phyloP scores from a whole-genome alignment of 2,888 invertebrate species.

The Eretmocerus hayati region DNA sequence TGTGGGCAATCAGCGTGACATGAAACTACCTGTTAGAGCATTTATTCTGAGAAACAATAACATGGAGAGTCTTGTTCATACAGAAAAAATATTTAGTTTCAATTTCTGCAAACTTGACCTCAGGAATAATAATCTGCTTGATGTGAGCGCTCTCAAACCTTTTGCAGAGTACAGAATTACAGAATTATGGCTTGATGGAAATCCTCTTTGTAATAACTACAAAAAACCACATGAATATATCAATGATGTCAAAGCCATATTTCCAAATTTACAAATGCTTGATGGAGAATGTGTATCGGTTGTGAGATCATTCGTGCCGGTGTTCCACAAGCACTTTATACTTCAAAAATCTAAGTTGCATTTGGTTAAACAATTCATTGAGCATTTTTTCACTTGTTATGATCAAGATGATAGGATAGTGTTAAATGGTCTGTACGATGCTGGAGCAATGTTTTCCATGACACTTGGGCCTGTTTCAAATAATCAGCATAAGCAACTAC shows the following conservation, averaged over 20 bases:
- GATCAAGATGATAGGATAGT: constrained; percentile 40
- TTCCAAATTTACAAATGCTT: constrained; percentile 37
- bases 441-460: constrained; percentile 40
- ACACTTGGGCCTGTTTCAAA: constrained; percentile 36
- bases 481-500: constrained; percentile 36
- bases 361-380: constrained; percentile 39
- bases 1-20: constrained; percentile 22
- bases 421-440: constrained; percentile 40
- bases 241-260: constrained; percentile 32
- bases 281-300: constrained; percentile 38
- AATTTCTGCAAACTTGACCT: constrained; percentile 37
- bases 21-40: constrained; percentile 35
- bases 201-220: constrained; percentile 38
- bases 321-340: constrained; percentile 31
- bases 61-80: constrained; percentile 28
- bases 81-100: constrained; percentile 37
- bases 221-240: constrained; percentile 35
- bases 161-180: constrained; percentile 39
- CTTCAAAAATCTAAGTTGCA: constrained; percentile 29
- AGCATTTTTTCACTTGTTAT: constrained; percentile 39
- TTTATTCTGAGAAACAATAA: constrained; percentile 36
- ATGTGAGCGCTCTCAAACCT: constrained; percentile 32
- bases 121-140: constrained; percentile 35
- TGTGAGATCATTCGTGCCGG: constrained; percentile 32
- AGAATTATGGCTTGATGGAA: constrained; percentile 42